These are phyloP conservation scores for Smutsia temminckii DNA, from an alignment of 2,797 vertebrate genomes.

Conservation along the genomic window DNA sequence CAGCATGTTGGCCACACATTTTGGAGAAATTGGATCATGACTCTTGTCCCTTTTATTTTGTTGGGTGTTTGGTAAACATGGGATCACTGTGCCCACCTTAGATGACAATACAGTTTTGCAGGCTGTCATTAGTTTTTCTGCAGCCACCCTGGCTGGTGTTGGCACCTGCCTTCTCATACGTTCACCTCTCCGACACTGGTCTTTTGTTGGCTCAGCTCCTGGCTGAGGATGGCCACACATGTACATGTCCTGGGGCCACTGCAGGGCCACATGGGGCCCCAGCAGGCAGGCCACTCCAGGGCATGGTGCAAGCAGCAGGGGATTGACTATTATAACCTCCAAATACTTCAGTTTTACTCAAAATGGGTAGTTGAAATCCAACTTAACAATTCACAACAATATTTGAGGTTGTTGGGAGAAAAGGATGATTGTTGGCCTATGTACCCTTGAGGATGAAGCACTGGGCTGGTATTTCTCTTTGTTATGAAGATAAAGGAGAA, in stretches of 20 bases:
- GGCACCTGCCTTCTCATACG: background rate
- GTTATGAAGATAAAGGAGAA: background rate
- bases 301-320: too few species aligned
- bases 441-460: background rate
- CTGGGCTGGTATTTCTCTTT: background rate
- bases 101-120: background rate
- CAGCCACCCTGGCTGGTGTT: background rate
- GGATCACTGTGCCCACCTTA: background rate
- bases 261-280: too few species aligned
- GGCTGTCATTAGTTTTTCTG: background rate
- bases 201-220: background rate
- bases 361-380: background rate
- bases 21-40: conserved; percentile 93
- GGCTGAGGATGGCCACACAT: too few species aligned
- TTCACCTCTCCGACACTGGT: background rate
- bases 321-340: background rate
- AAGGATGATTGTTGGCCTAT: background rate
- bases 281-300: too few species aligned
- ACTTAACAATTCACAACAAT: too few species aligned
- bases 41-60: conserved; percentile 77
- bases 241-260: too few species aligned
- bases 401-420: background rate
- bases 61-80: background rate
- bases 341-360: background rate
- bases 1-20: conserved; percentile 94